These are phyloP conservation scores for Momotus momota DNA, from an alignment of 2,797 vertebrate genomes.

Conservation along the genomic window DNA sequence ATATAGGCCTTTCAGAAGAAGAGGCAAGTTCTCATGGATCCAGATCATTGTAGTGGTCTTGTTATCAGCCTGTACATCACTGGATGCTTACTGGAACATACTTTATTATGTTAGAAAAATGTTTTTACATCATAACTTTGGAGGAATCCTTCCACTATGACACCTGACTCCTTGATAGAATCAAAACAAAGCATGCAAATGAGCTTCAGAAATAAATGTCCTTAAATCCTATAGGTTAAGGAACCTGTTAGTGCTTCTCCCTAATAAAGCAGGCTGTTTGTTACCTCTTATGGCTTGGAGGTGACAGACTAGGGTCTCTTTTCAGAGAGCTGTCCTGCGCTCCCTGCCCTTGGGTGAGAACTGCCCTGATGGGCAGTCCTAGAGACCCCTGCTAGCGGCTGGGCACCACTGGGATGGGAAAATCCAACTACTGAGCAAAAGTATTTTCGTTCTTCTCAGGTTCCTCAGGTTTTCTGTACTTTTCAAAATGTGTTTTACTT, in stretches of 20 bases:
- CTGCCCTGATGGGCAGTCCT: background rate
- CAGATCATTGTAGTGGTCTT: background rate
- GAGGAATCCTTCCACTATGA: background rate
- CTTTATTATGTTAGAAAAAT: background rate
- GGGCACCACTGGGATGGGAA: background rate
- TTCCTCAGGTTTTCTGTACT: background rate
- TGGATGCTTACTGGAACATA: background rate
- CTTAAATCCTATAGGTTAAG: background rate
- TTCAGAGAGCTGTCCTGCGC: background rate
- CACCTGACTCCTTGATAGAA: background rate
- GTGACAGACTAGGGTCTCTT: background rate
- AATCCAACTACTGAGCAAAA: background rate
- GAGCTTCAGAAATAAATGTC: background rate
- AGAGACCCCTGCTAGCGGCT: fast-evolving
- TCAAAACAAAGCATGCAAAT: background rate
- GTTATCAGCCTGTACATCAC: background rate
- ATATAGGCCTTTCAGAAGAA: background rate
- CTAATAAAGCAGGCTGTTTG: background rate
- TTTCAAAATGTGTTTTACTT: background rate
- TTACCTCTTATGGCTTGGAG: background rate
- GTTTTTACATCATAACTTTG: background rate
- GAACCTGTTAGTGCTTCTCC: background rate
- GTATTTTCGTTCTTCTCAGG: background rate
- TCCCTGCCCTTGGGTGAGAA: background rate
- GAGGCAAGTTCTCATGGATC: background rate